These are phyloP conservation scores for Bos javanicus DNA, from an alignment of 2,113 vertebrate species.

Conservation along the genomic window DNA sequence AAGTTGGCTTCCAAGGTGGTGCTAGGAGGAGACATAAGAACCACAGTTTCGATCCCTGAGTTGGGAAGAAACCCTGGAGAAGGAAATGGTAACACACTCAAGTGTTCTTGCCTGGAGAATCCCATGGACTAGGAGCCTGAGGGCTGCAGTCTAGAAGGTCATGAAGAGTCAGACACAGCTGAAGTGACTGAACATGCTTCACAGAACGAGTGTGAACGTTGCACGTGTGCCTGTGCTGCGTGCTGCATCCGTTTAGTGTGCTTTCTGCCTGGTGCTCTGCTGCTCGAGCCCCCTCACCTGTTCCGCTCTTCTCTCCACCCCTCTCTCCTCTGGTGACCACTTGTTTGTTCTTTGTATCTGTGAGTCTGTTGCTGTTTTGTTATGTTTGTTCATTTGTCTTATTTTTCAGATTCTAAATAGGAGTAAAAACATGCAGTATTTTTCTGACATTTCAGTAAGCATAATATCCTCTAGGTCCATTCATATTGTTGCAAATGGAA, in stretches of 20 bases:
- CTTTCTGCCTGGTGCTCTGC: neutral
- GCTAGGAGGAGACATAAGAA: neutral
- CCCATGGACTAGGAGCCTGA: neutral
- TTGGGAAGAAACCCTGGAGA: neutral
- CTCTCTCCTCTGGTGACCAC: neutral
- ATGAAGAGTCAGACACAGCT: accelerated
- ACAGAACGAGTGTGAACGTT: accelerated
- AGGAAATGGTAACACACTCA: neutral
- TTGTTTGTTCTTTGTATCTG: neutral
- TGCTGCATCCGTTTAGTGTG: accelerated
- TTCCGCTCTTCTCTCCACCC: neutral
- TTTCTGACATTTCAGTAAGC: neutral
- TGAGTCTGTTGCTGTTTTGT: neutral
- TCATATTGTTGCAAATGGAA: neutral
- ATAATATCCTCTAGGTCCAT: neutral
- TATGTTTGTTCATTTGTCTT: neutral
- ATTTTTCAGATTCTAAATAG: neutral
- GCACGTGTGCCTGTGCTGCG: accelerated
- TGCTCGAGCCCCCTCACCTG: neutral
- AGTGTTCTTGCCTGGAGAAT: neutral
- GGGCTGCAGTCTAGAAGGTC: neutral
- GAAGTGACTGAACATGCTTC: accelerated
- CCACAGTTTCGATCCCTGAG: neutral
- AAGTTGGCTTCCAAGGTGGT: neutral
- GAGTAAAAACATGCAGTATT: neutral